A percentile compares a stretch with the other conserved stretches of the same genome.
Evolutionary conservation across 2,797 vertebrate genomes (phyloP).

Genomic region (Lepus townsendii): DNA sequence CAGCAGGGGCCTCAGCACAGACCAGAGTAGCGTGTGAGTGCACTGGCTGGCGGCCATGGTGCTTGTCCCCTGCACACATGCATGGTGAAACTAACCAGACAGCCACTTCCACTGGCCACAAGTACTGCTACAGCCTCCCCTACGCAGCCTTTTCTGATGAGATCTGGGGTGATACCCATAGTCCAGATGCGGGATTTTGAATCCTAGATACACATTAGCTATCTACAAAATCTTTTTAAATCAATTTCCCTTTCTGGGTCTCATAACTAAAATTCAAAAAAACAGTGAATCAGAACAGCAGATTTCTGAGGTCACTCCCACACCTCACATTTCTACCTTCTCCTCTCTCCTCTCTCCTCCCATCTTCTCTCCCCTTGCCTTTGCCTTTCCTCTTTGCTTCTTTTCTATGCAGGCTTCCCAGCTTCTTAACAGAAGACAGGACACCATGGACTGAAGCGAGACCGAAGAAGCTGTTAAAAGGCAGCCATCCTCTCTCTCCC

Average conservation of each 20-base stretch:
- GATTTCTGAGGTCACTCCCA: constrained; percentile 29
- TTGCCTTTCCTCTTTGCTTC: neutral
- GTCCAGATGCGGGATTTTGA: neutral
- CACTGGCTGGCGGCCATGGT: neutral
- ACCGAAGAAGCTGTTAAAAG: neutral
- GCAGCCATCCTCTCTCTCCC: no score
- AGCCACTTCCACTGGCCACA: no score
- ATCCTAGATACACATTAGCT: neutral
- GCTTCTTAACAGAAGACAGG: neutral
- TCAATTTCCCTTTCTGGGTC: neutral
- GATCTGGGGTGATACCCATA: neutral
- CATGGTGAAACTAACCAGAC: neutral
- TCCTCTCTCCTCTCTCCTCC: fast-evolving
- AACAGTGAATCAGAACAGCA: neutral
- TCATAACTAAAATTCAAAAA: neutral
- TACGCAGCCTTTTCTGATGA: neutral
- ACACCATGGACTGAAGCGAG: neutral
- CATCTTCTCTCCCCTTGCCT: fast-evolving
- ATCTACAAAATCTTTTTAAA: neutral
- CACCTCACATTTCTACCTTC: neutral
- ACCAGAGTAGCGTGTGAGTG: neutral
- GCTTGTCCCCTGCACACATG: no score
- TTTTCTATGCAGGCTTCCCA: neutral
- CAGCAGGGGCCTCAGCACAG: neutral
- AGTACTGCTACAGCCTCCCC: no score